Base-by-base conservation (phyloP, 2,113 vertebrate species). In the Salvelinus sp. region DNA sequence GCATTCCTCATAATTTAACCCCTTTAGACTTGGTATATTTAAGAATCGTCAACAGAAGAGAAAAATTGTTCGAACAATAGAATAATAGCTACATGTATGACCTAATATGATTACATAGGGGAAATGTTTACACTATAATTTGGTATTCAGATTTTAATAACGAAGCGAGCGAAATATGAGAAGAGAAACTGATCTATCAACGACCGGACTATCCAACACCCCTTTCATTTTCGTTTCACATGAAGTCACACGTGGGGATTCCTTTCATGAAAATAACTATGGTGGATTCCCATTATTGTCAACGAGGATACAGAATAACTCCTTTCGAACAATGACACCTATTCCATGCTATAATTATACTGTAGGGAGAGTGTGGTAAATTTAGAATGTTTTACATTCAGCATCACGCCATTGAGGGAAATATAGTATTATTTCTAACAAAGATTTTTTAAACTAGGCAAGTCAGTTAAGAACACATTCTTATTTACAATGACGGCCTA, bases 211-310 rank as follows among this genome's bases (percentile, higher is more conserved):
- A 10, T 62, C 27, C 66, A 33, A 38, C 6, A 68, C 12, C 27
- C 4, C 64, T 6, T 64, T 57, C 20, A 47, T 47, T 64, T 72
- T 18, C 38, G 78, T 78, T 27, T 77, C 44, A 20, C 27, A 7
- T 66, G 62, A 75, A 69, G 22, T 47, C 47, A 81, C 84, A 82
- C 57, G 80, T 74, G 77, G 85, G 82, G 33, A 76, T 78, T 85
- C 85, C 86, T 80, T 54, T 76, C 57, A 50, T 69, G 73, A 47
- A 9, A 47, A 50, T 2, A 13, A 44, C 27, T 2, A 25, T n/a
- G 16, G 16, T 28, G 64, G 3, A 66, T 28, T 28, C 13, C 25
- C 50, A 18, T 44, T 66, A 28, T 30, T 66, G 27, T 66, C 64
- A 30, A 13, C 10, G 3, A 22, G 23, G 62, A 64, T 3, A 14